phyloP scores from a whole-genome alignment of 2,113 vertebrate genomes.

The Zeus faber region DNA sequence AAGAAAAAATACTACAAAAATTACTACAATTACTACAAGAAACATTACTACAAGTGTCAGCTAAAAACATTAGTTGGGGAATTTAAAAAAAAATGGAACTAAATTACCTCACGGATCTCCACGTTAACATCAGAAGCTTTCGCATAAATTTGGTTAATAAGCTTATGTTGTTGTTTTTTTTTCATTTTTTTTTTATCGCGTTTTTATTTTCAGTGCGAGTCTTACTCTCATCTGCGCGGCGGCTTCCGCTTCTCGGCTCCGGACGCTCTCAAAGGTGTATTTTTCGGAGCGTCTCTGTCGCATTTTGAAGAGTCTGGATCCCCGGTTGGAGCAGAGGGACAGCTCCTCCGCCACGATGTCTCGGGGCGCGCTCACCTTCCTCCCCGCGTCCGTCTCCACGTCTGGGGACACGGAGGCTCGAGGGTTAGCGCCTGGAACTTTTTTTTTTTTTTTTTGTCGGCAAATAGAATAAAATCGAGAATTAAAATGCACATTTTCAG shows the following conservation, averaged over 20 bases:
- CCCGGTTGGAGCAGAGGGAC: constrained; percentile 87
- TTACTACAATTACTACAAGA: no score
- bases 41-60: no score
- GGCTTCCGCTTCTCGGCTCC: constrained; percentile 80
- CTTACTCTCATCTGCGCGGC: constrained; percentile 79
- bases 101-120: no score
- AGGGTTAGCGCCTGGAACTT: no score
- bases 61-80: no score
- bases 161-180: background rate
- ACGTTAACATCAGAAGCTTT: no score
- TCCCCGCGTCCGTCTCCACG: constrained; percentile 83
- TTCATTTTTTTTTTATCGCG: background rate
- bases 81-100: no score
- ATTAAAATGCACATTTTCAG: constrained; percentile 36
- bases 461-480: no score
- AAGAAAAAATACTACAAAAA: no score
- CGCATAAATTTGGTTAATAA: background rate
- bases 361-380: constrained; percentile 86
- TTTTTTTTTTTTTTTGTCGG: no score
- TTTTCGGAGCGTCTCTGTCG: constrained; percentile 94
- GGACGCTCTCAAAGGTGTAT: constrained; percentile 89
- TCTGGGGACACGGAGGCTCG: constrained; percentile 79
- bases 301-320: constrained; percentile 93
- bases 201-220: constrained; percentile 5
- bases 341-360: constrained; percentile 98